A percentile compares a stretch with the other conserved stretches of the same genome.
phyloP scores from a whole-genome alignment of 2,113 vertebrate genomes.

The Prochilodus magdalenae region DNA sequence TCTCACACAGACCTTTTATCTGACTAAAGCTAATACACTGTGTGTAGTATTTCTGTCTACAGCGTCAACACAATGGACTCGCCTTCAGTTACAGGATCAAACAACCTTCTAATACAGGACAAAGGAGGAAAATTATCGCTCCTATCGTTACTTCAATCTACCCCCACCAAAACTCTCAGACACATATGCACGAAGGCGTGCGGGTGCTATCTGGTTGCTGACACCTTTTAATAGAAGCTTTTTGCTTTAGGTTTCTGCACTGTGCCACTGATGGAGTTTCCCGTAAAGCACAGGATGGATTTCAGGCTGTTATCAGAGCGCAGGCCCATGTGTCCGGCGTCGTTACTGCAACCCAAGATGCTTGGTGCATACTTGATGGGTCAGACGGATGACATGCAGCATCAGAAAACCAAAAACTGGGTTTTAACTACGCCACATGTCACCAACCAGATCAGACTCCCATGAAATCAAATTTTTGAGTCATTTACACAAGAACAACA shows the following conservation, averaged over 20 bases:
- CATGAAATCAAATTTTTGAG: too few species aligned
- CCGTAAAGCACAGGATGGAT: conserved; percentile 52
- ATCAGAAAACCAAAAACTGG: too few species aligned
- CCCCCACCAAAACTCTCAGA: background rate
- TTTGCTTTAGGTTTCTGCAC: conserved; percentile 74
- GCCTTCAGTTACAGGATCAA: conserved; percentile 66
- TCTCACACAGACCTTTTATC: background rate
- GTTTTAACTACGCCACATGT: too few species aligned
- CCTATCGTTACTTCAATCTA: background rate
- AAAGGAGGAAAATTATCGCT: conserved; percentile 32
- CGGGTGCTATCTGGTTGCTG: conserved; percentile 78
- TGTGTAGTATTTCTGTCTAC: conserved; percentile 6
- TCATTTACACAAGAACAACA: too few species aligned
- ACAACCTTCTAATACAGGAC: conserved; percentile 60
- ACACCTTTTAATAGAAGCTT: conserved; percentile 79
- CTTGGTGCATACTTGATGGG: background rate
- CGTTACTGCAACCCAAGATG: too few species aligned
- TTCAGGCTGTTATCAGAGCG: background rate
- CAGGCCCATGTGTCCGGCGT: background rate
- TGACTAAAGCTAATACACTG: background rate
- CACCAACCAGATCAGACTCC: too few species aligned
- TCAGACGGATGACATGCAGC: too few species aligned
- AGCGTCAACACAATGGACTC: conserved; percentile 57
- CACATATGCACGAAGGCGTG: conserved; percentile 56
- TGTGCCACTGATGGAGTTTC: conserved; percentile 74